Evolutionary conservation across 2,113 vertebrate genomes (phyloP).

Genomic region (Maccullochella peelii): DNA sequence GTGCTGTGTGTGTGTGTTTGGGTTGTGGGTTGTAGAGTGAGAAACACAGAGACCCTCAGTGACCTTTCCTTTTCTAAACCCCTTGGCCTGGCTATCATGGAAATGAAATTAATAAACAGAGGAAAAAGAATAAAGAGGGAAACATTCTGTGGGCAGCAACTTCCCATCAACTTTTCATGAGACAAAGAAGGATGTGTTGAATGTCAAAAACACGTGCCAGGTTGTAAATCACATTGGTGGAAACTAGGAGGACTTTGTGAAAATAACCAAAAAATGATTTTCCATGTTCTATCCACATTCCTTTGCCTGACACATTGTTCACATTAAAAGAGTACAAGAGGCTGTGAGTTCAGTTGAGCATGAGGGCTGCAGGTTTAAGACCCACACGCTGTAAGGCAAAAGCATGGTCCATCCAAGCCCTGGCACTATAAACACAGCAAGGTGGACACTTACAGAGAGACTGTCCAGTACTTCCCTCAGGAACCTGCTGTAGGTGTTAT

Average conservation of each 20-base stretch:
- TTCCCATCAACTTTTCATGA: slow-evolving; percentile 31
- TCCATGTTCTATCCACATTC: slow-evolving; percentile 40
- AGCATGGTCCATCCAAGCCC: not conserved
- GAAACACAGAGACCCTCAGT: slow-evolving; percentile 19
- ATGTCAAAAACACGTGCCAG: slow-evolving; percentile 43
- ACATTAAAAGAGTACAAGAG: slow-evolving; percentile 23
- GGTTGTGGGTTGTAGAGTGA: slow-evolving; percentile 3
- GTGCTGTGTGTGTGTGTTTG: slow-evolving; percentile 24
- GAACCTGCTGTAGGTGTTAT: not conserved
- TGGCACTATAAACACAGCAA: not conserved
- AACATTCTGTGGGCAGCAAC: slow-evolving; percentile 34
- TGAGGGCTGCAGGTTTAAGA: not conserved
- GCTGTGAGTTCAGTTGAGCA: slow-evolving; percentile 12
- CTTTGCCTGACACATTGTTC: slow-evolving; percentile 32
- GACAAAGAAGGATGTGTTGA: slow-evolving; percentile 39
- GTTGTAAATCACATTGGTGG: slow-evolving; percentile 61
- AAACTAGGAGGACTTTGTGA: slow-evolving; percentile 54
- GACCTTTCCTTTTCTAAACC: slow-evolving; percentile 15
- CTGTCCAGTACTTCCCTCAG: not conserved
- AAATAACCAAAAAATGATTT: slow-evolving; percentile 55
- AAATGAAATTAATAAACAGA: slow-evolving; percentile 62
- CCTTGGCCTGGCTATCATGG: not conserved
- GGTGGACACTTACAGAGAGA: not conserved
- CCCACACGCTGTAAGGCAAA: not conserved
- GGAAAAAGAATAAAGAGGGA: slow-evolving; percentile 36